These are phyloP conservation scores for Elegia similella DNA, from an alignment of 2,888 invertebrate species.

Conservation along the genomic window DNA sequence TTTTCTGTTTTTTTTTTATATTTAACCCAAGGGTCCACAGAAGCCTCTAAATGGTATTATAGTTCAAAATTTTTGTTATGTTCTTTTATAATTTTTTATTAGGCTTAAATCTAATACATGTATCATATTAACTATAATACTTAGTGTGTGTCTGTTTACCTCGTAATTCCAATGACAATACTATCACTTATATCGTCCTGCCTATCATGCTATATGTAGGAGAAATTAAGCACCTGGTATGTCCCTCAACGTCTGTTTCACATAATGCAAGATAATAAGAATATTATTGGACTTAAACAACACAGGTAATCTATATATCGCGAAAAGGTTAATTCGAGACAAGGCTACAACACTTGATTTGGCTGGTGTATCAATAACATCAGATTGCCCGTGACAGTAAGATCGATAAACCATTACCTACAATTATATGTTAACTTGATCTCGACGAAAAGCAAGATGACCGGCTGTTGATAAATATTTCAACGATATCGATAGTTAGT, in stretches of 20 bases:
- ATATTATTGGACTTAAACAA: no score
- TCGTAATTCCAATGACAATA: slow-evolving; percentile 66
- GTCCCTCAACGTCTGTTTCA: slow-evolving; percentile 13
- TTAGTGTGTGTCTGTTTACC: slow-evolving; percentile 44
- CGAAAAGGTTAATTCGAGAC: no score
- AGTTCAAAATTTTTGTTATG: slow-evolving; percentile 23
- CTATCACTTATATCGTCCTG: slow-evolving; percentile 37
- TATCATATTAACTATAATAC: slow-evolving; percentile 4
- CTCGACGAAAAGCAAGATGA: no score
- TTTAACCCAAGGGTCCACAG: slow-evolving; percentile 52
- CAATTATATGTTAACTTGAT: no score
- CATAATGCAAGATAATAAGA: no score
- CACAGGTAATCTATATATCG: no score
- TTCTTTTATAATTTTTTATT: slow-evolving; percentile 7
- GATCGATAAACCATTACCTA: no score
- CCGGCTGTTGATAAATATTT: no score
- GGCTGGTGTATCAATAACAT: no score
- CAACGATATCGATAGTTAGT: no score
- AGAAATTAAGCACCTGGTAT: slow-evolving; percentile 14
- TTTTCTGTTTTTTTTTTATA: slow-evolving; percentile 41
- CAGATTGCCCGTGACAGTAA: no score
- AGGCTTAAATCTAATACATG: not conserved
- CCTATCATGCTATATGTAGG: slow-evolving; percentile 11
- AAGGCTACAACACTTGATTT: no score
- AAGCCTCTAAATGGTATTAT: slow-evolving; percentile 36